Evolutionary conservation across 2,797 vertebrate species (phyloP).

Genomic region (Falco columbarius): DNA sequence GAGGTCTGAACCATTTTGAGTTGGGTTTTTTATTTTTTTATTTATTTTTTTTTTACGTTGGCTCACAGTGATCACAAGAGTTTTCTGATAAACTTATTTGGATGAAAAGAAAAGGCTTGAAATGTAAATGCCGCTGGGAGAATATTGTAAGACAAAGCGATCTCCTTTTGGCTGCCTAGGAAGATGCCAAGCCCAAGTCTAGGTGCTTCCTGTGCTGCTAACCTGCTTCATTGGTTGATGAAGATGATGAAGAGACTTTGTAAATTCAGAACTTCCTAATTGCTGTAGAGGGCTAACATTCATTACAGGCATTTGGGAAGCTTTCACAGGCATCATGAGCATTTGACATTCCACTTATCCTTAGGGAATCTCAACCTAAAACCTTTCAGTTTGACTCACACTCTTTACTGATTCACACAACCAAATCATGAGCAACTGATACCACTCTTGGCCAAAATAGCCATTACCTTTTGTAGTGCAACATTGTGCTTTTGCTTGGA

Average conservation of each 20-base stretch:
- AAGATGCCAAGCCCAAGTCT: neutral
- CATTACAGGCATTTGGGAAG: neutral
- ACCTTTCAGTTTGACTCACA: neutral
- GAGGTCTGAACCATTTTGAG: neutral
- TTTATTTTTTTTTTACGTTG: neutral
- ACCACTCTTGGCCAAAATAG: fast-evolving
- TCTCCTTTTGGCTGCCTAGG: neutral
- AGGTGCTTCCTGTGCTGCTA: neutral
- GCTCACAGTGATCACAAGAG: neutral
- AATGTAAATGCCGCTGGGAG: neutral
- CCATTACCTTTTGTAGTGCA: neutral
- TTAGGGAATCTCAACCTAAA: neutral
- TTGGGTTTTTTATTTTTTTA: neutral
- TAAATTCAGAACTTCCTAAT: neutral
- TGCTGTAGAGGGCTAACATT: neutral
- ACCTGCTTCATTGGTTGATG: neutral
- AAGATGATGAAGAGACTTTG: neutral
- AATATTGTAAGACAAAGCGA: neutral
- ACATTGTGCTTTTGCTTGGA: neutral
- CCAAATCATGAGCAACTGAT: neutral
- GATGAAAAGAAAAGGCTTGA: neutral
- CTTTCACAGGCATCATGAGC: neutral
- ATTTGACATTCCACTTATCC: neutral
- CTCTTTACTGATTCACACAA: neutral
- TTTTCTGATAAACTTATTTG: neutral